Base-by-base conservation (phyloP, 2,797 vertebrate genomes). In the Pygocentrus nattereri region DNA sequence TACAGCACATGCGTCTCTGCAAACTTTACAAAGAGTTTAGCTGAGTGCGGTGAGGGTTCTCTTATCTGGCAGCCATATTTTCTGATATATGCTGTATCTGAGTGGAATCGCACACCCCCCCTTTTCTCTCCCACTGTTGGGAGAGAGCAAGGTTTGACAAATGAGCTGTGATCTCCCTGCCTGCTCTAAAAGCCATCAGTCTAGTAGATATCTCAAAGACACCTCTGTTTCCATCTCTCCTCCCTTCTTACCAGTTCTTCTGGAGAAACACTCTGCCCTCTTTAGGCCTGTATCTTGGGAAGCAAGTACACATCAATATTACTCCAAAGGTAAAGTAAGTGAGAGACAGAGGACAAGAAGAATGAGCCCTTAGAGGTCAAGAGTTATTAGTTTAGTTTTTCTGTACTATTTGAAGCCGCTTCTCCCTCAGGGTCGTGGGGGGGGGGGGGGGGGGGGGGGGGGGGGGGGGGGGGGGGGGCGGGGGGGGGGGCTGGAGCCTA, bases 131-230 rank as follows among this genome's bases (percentile, higher is more conserved):
- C 69, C 61, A 27, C 76, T 84, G 80, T 83, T 78, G 72, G 47
- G 56, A 78, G 31, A 80, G 74, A 65, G 56, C 59, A 49, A 52
- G 70, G 79, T 64, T 81, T 84, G 82, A 89, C 79, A 87, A 84
- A 87, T 65, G 76, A 87, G 83, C 82, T 80, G 81, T 69, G 82
- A 87, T 87, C 76, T 85, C 38, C 61, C 73, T 65, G 52, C 70
- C 73, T 62, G 70, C 41, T 71, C 56, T 50, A 62, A 78, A 79
- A 79, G 69, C 76, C 72, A 82, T 80, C 77, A 71, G 73, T 86
- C 85, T 80, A 78, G 59, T 56, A 70, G 54, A 79, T 82, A 85
- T 85, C 78, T 82, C 69, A 65, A 76, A 82, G 76, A 81, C 64
- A 38, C 50, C 81, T 73, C 61, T 49, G 74, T 50, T 62, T 74